Percentiles rank a stretch among this genome's conserved stretches.
These are phyloP conservation scores for Synanthedon myopaeformis DNA, from an alignment of 2,888 invertebrate genomes.

Conservation along the genomic window DNA sequence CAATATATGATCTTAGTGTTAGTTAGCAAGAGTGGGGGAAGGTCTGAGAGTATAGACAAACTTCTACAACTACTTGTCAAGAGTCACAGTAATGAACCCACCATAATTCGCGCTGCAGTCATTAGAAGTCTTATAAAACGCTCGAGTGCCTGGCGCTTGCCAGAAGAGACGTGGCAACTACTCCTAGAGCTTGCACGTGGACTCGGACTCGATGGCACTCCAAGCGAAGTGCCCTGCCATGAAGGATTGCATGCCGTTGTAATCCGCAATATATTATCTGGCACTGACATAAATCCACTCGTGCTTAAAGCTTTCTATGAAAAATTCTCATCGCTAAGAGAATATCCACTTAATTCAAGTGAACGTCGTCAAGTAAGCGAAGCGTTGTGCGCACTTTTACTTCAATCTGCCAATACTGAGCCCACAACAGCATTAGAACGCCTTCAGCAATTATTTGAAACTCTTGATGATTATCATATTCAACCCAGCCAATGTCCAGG, in stretches of 20 bases:
- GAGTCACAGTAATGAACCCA: slow-evolving; percentile 34
- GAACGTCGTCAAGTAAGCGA: slow-evolving; percentile 21
- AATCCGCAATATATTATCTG: slow-evolving; percentile 25
- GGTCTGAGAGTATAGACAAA: slow-evolving; percentile 21
- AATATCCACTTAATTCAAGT: slow-evolving; percentile 23
- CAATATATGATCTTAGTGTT: slow-evolving; percentile 43
- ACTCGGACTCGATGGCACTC: slow-evolving; percentile 36
- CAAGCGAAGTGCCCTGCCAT: slow-evolving; percentile 22
- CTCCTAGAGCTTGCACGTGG: slow-evolving; percentile 31
- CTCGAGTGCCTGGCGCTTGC: slow-evolving; percentile 36
- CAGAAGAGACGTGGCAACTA: slow-evolving; percentile 26
- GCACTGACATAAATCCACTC: slow-evolving; percentile 10
- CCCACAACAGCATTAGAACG: neutral
- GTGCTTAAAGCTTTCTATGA: slow-evolving; percentile 23
- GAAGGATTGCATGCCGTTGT: slow-evolving; percentile 45
- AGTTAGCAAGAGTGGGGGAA: slow-evolving; percentile 43
- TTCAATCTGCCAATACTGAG: slow-evolving; percentile 10
- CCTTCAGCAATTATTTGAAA: neutral
- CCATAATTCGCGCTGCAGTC: slow-evolving; percentile 34
- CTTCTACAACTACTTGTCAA: slow-evolving; percentile 25
- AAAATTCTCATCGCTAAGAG: slow-evolving; percentile 26
- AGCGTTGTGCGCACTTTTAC: slow-evolving; percentile 16
- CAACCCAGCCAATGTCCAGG: slow-evolving; percentile 10
- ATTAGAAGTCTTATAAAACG: slow-evolving; percentile 44
- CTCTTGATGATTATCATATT: neutral